These are phyloP conservation scores for Minunthozetes semirufus DNA, from an alignment of 2,888 invertebrate genomes.

Conservation along the genomic window DNA sequence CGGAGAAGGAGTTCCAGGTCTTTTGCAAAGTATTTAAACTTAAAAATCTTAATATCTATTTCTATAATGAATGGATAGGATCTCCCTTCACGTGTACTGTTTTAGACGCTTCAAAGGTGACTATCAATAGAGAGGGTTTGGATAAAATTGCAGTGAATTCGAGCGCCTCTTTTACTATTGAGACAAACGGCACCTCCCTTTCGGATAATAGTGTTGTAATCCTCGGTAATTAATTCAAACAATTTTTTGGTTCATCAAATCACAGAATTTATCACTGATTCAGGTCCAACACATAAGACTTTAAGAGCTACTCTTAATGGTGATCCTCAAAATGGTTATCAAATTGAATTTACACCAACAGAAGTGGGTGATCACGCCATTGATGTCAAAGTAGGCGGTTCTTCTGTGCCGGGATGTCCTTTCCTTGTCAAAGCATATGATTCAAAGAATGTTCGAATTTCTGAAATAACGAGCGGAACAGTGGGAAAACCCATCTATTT, in stretches of 20 bases:
- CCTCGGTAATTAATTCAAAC: conserved; percentile 37
- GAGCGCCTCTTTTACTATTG: conserved; percentile 74
- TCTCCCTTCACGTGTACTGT: conserved; percentile 74
- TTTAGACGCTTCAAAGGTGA: conserved; percentile 73
- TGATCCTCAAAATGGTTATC: conserved; percentile 46
- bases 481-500: conserved; percentile 90
- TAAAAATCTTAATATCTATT: conserved; percentile 12
- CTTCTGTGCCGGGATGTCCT: conserved; percentile 87
- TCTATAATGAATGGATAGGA: conserved; percentile 52
- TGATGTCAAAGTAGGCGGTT: conserved; percentile 62
- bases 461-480: conserved; percentile 75
- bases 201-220: conserved; percentile 47
- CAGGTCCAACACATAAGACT: conserved; percentile 46
- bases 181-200: conserved; percentile 60
- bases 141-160: conserved; percentile 84
- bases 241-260: no score
- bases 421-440: conserved; percentile 94
- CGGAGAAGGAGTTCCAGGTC: conserved; percentile 84
- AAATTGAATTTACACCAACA: conserved; percentile 65
- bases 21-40: conserved; percentile 4
- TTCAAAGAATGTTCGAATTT: conserved; percentile 85
- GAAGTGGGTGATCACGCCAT: conserved; percentile 92
- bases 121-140: conserved; percentile 68
- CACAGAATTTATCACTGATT: no score
- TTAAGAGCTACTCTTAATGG: conserved; percentile 41